Evolutionary conservation across 92 coral and sea anemone species (phyloP), one percentile per base, ranked within the genome.

Genomic region (Palythoa grandiflora): DNA sequence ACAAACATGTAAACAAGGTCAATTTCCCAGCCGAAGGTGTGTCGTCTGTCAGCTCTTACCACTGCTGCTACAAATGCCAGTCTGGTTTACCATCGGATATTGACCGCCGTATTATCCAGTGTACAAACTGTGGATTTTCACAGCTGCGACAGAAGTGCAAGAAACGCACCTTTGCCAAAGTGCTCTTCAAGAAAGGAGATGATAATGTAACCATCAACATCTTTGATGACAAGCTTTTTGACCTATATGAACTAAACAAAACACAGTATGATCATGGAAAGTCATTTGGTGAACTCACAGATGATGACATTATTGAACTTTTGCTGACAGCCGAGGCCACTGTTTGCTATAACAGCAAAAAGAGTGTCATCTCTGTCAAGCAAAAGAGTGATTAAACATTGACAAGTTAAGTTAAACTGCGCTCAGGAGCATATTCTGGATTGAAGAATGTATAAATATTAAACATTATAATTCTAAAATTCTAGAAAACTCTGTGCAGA

Each of bases 81-180:
- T 53, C 89, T 61, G 80, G 80, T 68, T 50, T 87, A 60, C 80
- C 88, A 35, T 50, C 79, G 1, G 60, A n/a, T 75, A 77, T 36
- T 36, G 84, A 80, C 10, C 79, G 77, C 36, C 76, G 60, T 66
- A 11, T 91, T 75, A 47, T 91, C 21, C 77, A 83, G 35, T 88
- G 91, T 38, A 75, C 91, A 35, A 87, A 57, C 71, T 91, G 91
- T 87, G 89, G 86, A 6, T 77, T 87, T 91, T 88, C 84, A 21
- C 92, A 89, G 61, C 83, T 89, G 15, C 77, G 38, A 75, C 70
- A 77, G 66, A 84, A 89, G 48, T 89, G 92, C 81, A 44, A 86
- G 68, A 84, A 74, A 21, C 72, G 81, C 54, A 84, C 88, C 40
- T 38, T 83, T 83, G 89, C 89, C 15, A 84, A 84, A 84, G 85